These are phyloP conservation scores for Nipponia nippon DNA, from an alignment of 2,113 vertebrate species.

Conservation along the genomic window DNA sequence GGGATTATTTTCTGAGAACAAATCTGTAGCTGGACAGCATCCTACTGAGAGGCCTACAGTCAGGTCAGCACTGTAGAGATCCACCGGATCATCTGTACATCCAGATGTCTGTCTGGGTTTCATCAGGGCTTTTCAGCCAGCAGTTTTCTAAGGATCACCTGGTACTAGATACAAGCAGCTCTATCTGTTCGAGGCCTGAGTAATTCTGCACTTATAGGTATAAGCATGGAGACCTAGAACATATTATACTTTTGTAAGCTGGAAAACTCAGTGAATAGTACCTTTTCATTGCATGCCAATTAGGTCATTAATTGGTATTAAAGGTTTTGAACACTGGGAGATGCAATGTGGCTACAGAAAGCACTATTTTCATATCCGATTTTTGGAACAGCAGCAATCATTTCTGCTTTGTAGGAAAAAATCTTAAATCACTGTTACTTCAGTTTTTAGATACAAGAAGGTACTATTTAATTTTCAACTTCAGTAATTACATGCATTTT, in stretches of 20 bases:
- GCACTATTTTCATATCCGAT: background rate
- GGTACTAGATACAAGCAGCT: background rate
- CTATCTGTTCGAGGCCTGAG: background rate
- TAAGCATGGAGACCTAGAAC: background rate
- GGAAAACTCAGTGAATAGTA: background rate
- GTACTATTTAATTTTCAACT: background rate
- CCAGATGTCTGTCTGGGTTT: background rate
- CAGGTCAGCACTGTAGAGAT: background rate
- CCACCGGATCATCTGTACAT: background rate
- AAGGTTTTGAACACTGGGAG: background rate
- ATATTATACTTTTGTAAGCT: background rate
- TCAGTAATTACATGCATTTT: background rate
- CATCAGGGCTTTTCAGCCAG: background rate
- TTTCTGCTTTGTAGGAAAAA: background rate
- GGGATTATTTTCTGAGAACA: background rate
- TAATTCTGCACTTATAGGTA: background rate
- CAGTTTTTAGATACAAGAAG: background rate
- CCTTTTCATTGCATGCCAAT: background rate
- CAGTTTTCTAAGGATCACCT: background rate
- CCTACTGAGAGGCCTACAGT: background rate
- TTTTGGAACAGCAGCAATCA: background rate
- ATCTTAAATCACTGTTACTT: background rate
- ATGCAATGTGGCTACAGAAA: background rate
- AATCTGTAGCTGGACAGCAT: background rate
- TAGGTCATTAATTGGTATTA: background rate